These are phyloP conservation scores for Shinisaurus crocodilurus DNA, from an alignment of 2,113 vertebrate species.

Conservation along the genomic window DNA sequence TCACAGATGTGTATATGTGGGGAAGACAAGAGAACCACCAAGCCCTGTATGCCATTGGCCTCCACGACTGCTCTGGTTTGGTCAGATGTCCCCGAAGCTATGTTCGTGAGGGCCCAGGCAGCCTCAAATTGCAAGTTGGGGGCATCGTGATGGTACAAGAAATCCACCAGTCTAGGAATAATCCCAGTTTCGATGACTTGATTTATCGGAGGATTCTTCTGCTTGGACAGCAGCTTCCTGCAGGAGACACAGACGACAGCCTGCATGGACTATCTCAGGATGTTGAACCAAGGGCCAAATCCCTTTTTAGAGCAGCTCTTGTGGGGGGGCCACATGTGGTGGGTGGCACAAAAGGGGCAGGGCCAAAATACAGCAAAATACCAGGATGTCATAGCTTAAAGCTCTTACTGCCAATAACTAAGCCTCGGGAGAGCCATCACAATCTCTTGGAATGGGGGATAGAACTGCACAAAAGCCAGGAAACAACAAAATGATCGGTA, in stretches of 20 bases:
- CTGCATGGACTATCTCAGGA: too few relatives aligned
- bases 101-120: conserved; percentile 93
- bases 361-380: too few relatives aligned
- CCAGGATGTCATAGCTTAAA: too few relatives aligned
- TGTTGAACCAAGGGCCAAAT: too few relatives aligned
- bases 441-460: too few relatives aligned
- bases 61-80: conserved; percentile 89
- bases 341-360: too few relatives aligned
- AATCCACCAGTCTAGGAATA: conserved; percentile 84
- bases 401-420: too few relatives aligned
- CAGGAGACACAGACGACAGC: neutral
- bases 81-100: conserved; percentile 88
- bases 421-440: too few relatives aligned
- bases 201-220: conserved; percentile 83
- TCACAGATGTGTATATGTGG: conserved; percentile 87
- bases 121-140: conserved; percentile 89
- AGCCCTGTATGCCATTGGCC: conserved; percentile 83
- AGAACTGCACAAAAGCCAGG: too few relatives aligned
- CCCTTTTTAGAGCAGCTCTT: too few relatives aligned
- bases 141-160: conserved; percentile 77
- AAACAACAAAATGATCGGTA: too few relatives aligned
- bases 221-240: conserved; percentile 88
- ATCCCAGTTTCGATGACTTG: conserved; percentile 84
- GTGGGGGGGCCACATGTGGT: too few relatives aligned
- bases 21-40: conserved; percentile 85